Base-by-base conservation (phyloP, 2,113 vertebrate genomes). In the Ammodytes dubius region DNA sequence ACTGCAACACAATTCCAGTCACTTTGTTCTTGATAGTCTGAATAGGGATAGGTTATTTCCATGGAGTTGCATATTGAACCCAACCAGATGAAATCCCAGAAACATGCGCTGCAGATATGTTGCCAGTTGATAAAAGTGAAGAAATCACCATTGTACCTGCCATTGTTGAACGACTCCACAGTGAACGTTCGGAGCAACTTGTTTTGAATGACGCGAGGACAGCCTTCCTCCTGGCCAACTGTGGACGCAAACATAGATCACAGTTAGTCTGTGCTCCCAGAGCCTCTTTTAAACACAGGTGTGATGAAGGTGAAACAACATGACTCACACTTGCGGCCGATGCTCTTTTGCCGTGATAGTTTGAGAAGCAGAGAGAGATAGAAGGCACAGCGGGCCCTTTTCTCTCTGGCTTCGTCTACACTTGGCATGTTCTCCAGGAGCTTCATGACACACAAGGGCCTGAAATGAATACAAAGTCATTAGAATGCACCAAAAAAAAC, bases 291-390 rank as follows among this genome's bases (percentile, higher is more conserved):
- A 6, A 27, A 69, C 9, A 40, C 14, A 49, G 1, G 0, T 2
- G n/a, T 14, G 17, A 35, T 43, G 17, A 58, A 27, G 5, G 37
- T 3, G 27, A 35, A 64, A n/a, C 13, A 17, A 10, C 17, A 35
- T 5, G 6, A 89, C 97, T 97, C 92, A 99, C 98, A 82, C 86
- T 97, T 99, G 50, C 91, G 94, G 72, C 83, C 93, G 66, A 97
- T 84, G 49, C 77, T 87, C 81, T 84, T 97, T 82, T 95, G 88
- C 2, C 78, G 87, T 27, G 93, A 92, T 79, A 98, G 91, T 87
- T 91, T 97, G 73, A 99, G 81, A 19, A 99, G 96, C 42, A 93
- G 85, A 14, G 96, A 94, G 58, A 99, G 90, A 78, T 97, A 99
- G 95, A 96, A 99, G 49, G 96, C 85, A 54, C 96, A 97, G 7